Percentiles rank a stretch among this genome's conserved stretches.
phyloP scores from a whole-genome alignment of 1,140 invertebrate genomes.

The Wasmannia auropunctata region DNA sequence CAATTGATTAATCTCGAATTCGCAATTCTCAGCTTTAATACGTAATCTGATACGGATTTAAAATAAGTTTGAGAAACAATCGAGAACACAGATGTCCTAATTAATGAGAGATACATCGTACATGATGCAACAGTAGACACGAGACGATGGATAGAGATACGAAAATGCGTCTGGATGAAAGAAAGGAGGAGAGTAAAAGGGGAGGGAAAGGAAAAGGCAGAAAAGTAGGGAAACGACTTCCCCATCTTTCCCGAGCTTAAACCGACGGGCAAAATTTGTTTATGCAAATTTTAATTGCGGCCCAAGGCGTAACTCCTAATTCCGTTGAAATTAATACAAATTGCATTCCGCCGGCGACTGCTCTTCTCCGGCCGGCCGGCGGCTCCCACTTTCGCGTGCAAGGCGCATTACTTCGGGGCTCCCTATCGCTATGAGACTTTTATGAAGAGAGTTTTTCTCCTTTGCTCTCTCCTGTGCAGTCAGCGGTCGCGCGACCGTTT shows the following conservation, averaged over 20 bases:
- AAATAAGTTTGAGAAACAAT: background rate
- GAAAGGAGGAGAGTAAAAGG: background rate
- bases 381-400: constrained; percentile 44
- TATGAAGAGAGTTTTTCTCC: constrained; percentile 52
- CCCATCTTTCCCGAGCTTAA: constrained; percentile 61
- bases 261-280: constrained; percentile 74
- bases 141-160: constrained; percentile 19
- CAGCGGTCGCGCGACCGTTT: constrained; percentile 7
- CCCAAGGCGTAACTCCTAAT: constrained; percentile 76
- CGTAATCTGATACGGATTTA: no score
- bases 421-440: constrained; percentile 56
- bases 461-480: constrained; percentile 18
- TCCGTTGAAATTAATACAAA: constrained; percentile 79
- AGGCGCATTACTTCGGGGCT: constrained; percentile 19
- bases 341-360: constrained; percentile 68
- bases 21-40: no score
- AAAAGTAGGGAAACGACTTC: background rate
- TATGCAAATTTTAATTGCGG: constrained; percentile 80
- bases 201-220: no score
- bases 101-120: background rate
- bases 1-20: no score
- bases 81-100: background rate
- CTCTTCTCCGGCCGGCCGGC: constrained; percentile 25
- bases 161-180: background rate
- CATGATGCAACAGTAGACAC: background rate